Evolutionary conservation across 2,797 vertebrate genomes (phyloP).

Genomic region (Periparus ater): DNA sequence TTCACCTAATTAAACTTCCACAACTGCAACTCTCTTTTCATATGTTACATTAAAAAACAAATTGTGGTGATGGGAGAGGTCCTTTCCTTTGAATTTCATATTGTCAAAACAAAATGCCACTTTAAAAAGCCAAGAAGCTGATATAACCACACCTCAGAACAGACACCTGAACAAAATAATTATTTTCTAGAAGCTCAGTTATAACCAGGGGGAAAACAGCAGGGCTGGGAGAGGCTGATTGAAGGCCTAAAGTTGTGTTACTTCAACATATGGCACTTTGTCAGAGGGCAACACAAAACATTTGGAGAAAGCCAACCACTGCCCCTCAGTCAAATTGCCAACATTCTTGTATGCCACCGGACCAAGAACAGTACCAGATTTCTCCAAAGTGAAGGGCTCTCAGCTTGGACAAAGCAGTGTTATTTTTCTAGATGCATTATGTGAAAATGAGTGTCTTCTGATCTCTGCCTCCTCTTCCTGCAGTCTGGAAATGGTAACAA

Average conservation of each 20-base stretch:
- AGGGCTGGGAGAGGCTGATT: not conserved
- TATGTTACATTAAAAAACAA: not conserved
- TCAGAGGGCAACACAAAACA: not conserved
- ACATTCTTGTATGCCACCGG: not conserved
- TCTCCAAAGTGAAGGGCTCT: not conserved
- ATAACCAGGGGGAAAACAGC: not conserved
- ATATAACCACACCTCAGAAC: not conserved
- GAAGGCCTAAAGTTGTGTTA: not conserved
- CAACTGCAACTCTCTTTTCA: not conserved
- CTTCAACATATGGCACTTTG: not conserved
- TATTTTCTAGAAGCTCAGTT: not conserved
- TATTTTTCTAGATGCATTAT: not conserved
- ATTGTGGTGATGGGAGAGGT: accelerated
- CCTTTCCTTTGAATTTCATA: not conserved
- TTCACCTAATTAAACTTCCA: not conserved
- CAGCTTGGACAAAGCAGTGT: not conserved
- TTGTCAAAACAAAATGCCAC: not conserved
- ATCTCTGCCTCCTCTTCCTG: not conserved
- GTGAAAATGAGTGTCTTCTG: not conserved
- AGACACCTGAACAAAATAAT: not conserved
- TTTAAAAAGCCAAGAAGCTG: not conserved
- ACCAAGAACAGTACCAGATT: not conserved
- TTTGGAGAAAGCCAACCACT: not conserved
- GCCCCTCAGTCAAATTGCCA: accelerated
- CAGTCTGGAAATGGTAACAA: not conserved